Conservation (phyloP, 2,113 vertebrate genomes). For the Lutjanus erythropterus region DNA sequence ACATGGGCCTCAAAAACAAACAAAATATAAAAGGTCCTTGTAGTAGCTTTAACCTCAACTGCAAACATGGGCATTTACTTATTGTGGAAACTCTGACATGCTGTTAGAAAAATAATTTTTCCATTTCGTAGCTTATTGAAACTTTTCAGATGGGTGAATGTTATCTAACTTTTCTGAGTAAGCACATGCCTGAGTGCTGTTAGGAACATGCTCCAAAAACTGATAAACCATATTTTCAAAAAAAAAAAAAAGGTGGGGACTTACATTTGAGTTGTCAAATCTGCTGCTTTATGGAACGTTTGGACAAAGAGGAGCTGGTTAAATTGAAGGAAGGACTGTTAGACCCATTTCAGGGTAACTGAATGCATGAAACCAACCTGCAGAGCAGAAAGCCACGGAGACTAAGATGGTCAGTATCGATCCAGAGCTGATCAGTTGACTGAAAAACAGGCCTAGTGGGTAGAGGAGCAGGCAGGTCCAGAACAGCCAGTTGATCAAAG, state of each 20-base stretch:
- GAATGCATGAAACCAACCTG: conserved; percentile 86
- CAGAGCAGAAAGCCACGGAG: conserved; percentile 87
- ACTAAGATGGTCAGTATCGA: conserved; percentile 87
- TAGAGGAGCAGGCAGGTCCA: conserved; percentile 91
- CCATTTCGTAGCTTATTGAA: background rate
- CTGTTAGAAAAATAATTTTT: conserved; percentile 13
- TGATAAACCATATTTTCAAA: conserved; percentile 24
- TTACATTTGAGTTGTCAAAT: conserved; percentile 65
- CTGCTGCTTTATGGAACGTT: conserved; percentile 66
- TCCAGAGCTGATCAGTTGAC: conserved; percentile 88
- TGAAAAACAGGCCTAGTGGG: conserved; percentile 88
- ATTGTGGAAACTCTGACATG: conserved; percentile 48
- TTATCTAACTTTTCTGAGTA: background rate
- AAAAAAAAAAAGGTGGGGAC: conserved; percentile 33
- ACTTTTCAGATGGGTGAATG: conserved; percentile 12
- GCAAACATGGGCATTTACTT: conserved; percentile 20
- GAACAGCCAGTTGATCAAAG: conserved; percentile 93
- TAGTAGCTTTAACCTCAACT: background rate
- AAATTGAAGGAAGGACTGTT: conserved; percentile 26
- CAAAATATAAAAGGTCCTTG: too few species aligned
- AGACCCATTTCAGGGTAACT: background rate
- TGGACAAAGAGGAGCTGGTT: conserved; percentile 67
- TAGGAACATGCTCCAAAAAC: conserved; percentile 46
- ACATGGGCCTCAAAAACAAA: too few species aligned
- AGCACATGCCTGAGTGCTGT: conserved; percentile 37